Conservation (phyloP, 2,113 vertebrate species). For the Xiphias gladius region DNA sequence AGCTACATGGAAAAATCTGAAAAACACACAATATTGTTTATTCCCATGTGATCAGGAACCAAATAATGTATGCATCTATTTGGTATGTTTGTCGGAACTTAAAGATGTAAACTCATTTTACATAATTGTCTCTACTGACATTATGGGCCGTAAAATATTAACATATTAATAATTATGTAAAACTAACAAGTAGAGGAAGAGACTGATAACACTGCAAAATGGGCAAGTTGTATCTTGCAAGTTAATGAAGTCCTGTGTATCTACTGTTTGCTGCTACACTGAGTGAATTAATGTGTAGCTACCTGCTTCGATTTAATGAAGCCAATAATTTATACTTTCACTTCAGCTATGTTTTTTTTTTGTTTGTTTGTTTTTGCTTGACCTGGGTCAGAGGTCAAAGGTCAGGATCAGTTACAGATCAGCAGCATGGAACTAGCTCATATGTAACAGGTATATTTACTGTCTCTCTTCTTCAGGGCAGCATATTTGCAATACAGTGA, state of each 20-base stretch:
- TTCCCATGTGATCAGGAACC: background rate
- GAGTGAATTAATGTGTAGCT: constrained; percentile 41
- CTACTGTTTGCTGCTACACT: constrained; percentile 28
- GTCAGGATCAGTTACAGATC: constrained; percentile 15
- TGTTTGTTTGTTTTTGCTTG: background rate
- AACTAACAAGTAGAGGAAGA: constrained; percentile 35
- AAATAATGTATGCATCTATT: constrained; percentile 25
- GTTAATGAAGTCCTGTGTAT: constrained; percentile 54
- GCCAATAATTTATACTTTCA: constrained; percentile 26
- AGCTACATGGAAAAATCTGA: background rate
- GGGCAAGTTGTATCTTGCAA: constrained; percentile 28
- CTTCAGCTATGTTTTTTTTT: background rate
- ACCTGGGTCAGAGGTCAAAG: background rate
- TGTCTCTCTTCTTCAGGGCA: background rate
- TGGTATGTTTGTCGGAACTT: constrained; percentile 37
- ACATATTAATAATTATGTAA: constrained; percentile 48
- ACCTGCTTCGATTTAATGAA: constrained; percentile 53
- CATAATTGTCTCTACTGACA: constrained; percentile 27
- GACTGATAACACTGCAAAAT: constrained; percentile 36
- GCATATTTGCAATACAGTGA: constrained; percentile 11
- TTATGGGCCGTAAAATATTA: constrained; percentile 45
- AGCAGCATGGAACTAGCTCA: background rate
- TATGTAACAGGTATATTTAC: constrained; percentile 24
- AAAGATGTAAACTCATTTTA: constrained; percentile 27
- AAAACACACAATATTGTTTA: background rate